Conservation (phyloP, 2,797 vertebrate species). For the Phalanger gymnotis region DNA sequence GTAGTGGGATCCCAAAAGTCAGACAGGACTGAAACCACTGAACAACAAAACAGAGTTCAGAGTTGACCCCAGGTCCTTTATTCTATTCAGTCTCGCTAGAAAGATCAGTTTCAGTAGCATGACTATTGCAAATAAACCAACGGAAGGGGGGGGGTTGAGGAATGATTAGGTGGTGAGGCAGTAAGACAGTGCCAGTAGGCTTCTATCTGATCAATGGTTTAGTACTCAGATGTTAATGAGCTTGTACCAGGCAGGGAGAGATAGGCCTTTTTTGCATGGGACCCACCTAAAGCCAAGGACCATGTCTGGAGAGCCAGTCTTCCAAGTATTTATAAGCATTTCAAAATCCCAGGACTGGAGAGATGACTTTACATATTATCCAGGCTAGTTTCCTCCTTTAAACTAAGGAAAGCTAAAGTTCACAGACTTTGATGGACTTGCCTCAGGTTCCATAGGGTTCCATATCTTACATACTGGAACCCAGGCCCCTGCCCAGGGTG, state of each 20-base stretch:
- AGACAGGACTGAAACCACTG: background rate
- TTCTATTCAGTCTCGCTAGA: background rate
- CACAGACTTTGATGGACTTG: too few relatives aligned
- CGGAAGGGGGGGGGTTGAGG: background rate
- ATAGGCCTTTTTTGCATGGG: background rate
- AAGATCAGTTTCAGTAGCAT: background rate
- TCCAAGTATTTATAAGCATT: background rate
- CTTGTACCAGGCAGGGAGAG: background rate
- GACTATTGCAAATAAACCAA: background rate
- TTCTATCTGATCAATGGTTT: background rate
- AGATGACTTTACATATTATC: background rate
- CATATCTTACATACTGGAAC: background rate
- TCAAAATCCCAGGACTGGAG: background rate
- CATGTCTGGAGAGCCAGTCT: background rate
- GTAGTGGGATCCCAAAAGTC: background rate
- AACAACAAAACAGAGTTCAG: background rate
- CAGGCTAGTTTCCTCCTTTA: background rate
- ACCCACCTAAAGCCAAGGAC: constrained; percentile 24
- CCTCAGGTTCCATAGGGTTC: background rate
- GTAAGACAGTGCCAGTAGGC: background rate
- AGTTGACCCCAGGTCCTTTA: background rate
- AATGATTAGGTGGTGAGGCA: background rate
- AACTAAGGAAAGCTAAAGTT: too few relatives aligned
- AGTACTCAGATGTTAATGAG: background rate
- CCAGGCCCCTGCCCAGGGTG: background rate